Percentiles rank a stretch among this genome's conserved stretches.
Conservation (phyloP, 2,888 invertebrate genomes). For the Drosophila neoperkinsi region DNA sequence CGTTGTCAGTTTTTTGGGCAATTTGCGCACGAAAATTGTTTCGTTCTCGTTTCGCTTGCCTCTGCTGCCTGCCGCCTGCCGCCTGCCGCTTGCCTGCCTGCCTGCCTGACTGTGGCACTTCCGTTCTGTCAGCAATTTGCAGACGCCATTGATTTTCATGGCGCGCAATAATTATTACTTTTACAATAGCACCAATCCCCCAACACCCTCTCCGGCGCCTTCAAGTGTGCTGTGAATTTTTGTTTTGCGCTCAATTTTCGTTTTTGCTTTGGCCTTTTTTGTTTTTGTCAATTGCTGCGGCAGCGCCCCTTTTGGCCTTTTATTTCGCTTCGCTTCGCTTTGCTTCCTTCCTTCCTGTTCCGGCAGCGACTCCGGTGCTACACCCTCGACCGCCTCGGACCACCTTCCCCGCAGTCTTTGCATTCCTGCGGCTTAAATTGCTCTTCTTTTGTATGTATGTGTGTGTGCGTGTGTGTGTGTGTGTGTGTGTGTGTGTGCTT, state of each 20-base stretch:
- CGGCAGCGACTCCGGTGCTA: constrained; percentile 32
- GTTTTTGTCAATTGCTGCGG: constrained; percentile 55
- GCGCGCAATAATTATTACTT: constrained; percentile 64
- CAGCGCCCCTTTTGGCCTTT: constrained; percentile 58
- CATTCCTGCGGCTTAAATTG: constrained; percentile 81
- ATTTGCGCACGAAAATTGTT: constrained; percentile 59
- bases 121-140: constrained; percentile 64
- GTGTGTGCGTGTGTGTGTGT: constrained; percentile 16
- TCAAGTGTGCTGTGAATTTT: constrained; percentile 43
- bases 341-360: constrained; percentile 55
- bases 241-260: constrained; percentile 35
- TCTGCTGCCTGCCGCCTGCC: background rate
- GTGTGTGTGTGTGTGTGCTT: constrained; percentile 25
- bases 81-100: background rate
- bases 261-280: constrained; percentile 40
- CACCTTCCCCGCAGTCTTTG: constrained; percentile 51
- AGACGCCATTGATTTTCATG: constrained; percentile 69
- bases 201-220: constrained; percentile 19
- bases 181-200: background rate
- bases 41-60: constrained; percentile 14
- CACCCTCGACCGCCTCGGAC: constrained; percentile 4
- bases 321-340: constrained; percentile 50
- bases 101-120: constrained; percentile 39
- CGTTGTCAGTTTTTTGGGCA: constrained; percentile 52
- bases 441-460: constrained; percentile 58